Evolutionary conservation across 35 echinoderm and acorn worm genomes (phyloP).

Genomic region (Ptychodera flava): DNA sequence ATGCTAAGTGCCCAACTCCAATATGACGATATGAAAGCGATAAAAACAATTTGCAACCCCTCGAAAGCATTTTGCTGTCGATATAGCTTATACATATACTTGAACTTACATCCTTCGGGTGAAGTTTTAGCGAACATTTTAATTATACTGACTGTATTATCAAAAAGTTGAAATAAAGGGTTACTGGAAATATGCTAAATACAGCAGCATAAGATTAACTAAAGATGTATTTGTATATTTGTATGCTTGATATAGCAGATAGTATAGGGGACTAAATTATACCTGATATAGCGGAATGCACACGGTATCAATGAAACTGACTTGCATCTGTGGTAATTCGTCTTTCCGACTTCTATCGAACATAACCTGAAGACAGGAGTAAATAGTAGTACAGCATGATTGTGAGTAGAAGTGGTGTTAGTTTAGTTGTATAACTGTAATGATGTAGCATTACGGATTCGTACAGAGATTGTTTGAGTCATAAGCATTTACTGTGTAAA

Average conservation of each 20-base stretch:
- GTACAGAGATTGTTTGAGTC: not conserved
- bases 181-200: too few species aligned
- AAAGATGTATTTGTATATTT: too few species aligned
- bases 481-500: not conserved
- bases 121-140: not conserved
- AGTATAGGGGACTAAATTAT: not conserved
- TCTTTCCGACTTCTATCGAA: conserved; percentile 85
- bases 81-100: not conserved
- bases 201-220: too few species aligned
- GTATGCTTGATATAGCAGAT: too few species aligned
- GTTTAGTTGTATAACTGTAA: not conserved
- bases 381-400: not conserved
- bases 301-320: conserved; percentile 85
- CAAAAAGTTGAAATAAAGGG: too few species aligned
- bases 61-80: not conserved
- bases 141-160: too few species aligned
- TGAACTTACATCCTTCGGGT: not conserved
- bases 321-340: conserved; percentile 92
- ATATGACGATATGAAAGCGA: conserved; percentile 15
- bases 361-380: conserved; percentile 63
- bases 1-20: not conserved
- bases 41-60: too few species aligned
- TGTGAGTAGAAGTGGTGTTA: not conserved
- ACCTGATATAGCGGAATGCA: conserved; percentile 96
- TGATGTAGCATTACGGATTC: not conserved